A percentile compares a stretch with the other conserved stretches of the same genome.
Evolutionary conservation across 2,113 vertebrate species (phyloP).

Genomic region (Pollimyrus isidori): DNA sequence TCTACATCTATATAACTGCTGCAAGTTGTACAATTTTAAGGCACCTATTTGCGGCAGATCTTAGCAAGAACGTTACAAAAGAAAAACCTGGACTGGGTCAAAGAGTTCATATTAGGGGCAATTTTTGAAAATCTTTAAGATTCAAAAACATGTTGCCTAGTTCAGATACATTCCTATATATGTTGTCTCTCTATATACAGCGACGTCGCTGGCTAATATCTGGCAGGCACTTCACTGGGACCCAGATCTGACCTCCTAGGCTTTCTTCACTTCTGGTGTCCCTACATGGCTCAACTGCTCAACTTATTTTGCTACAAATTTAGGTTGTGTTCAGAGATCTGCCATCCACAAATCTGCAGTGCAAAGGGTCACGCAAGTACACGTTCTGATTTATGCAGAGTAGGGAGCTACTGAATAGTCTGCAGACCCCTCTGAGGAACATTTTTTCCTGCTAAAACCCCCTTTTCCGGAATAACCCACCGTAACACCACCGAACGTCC

Average conservation of each 20-base stretch:
- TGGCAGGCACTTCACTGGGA: neutral
- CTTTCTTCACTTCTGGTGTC: neutral
- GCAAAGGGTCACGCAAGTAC: neutral
- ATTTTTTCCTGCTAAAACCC: neutral
- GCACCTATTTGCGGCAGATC: neutral
- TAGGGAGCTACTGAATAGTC: neutral
- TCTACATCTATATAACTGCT: neutral
- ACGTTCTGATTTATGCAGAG: neutral
- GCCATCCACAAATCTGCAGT: neutral
- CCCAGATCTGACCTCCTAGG: neutral
- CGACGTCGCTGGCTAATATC: neutral
- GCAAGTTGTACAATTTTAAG: neutral
- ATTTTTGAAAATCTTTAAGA: neutral
- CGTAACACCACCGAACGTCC: neutral
- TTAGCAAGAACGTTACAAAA: neutral
- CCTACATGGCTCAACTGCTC: neutral
- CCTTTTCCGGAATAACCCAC: neutral
- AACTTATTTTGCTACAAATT: neutral
- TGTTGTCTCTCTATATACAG: neutral
- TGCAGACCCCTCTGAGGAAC: neutral
- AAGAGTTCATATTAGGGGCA: neutral
- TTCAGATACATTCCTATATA: neutral
- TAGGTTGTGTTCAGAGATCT: neutral
- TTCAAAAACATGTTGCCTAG: neutral
- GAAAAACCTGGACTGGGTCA: neutral